Conservation (phyloP, 2,888 invertebrate species). For the Mechanitis mazaeus region DNA sequence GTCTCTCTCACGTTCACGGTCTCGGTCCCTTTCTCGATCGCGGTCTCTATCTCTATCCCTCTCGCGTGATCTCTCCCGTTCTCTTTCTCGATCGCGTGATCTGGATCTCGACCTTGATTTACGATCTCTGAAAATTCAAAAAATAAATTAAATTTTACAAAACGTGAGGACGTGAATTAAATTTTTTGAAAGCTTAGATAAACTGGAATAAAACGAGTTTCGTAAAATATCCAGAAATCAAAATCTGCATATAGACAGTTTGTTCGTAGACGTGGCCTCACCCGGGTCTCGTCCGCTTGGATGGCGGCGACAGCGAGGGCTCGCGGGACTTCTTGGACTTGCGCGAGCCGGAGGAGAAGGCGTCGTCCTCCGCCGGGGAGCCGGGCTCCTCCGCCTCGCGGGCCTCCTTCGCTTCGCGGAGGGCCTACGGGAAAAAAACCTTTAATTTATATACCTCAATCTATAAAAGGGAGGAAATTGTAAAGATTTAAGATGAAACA, state of each 20-base stretch:
- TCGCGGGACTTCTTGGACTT: conserved; percentile 72
- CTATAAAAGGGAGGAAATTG: too few species aligned
- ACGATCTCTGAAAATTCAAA: conserved; percentile 44
- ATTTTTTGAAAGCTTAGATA: too few species aligned
- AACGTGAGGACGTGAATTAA: too few species aligned
- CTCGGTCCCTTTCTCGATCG: conserved; percentile 46
- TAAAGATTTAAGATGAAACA: too few species aligned
- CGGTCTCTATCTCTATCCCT: conserved; percentile 43
- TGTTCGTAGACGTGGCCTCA: conserved; percentile 4
- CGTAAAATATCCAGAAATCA: too few species aligned
- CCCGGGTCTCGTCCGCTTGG: conserved; percentile 50
- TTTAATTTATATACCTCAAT: too few species aligned
- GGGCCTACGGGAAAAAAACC: conserved; percentile 43
- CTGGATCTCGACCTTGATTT: conserved; percentile 57
- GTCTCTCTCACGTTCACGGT: conserved; percentile 47
- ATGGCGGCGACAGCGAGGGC: conserved; percentile 62
- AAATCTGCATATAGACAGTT: background rate
- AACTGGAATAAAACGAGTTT: too few species aligned
- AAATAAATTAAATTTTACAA: too few species aligned
- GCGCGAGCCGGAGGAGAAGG: conserved; percentile 55
- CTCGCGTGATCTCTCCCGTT: conserved; percentile 39
- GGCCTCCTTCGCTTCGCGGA: conserved; percentile 79
- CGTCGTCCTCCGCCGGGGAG: conserved; percentile 55
- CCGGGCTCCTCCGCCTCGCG: conserved; percentile 57
- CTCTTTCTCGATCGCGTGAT: conserved; percentile 45